phyloP scores from a whole-genome alignment of 2,888 invertebrate species.

The Brachycybe producta region DNA sequence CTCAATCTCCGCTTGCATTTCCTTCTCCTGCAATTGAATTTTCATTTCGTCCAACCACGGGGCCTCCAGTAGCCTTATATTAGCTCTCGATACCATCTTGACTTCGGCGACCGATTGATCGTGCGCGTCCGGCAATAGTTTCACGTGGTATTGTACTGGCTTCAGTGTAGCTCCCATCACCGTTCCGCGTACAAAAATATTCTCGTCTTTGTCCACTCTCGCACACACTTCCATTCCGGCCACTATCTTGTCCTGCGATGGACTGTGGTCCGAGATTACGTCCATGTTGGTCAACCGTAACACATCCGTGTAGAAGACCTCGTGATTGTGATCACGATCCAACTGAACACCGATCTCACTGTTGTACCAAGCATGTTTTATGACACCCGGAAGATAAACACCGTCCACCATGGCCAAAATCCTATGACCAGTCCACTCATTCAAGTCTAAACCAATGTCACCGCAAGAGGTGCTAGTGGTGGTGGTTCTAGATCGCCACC shows the following conservation, averaged over 20 bases:
- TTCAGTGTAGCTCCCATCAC: constrained; percentile 54
- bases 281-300: constrained; percentile 66
- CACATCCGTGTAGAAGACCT: constrained; percentile 51
- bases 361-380: constrained; percentile 40
- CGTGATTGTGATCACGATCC: constrained; percentile 58
- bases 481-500: neutral
- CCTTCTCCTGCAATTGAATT: constrained; percentile 19
- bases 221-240: constrained; percentile 67
- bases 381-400: constrained; percentile 75
- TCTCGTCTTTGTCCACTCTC: constrained; percentile 41
- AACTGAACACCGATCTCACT: constrained; percentile 66
- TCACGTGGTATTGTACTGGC: constrained; percentile 52
- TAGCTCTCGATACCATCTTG: constrained; percentile 71
- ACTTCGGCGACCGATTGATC: constrained; percentile 34
- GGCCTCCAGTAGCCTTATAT: constrained; percentile 74
- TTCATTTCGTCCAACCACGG: constrained; percentile 96
- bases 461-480: neutral
- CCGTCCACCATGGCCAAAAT: constrained; percentile 75
- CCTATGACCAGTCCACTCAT: constrained; percentile 86
- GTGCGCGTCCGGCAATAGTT: constrained; percentile 37
- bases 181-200: constrained; percentile 70
- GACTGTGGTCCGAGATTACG: constrained; percentile 86
- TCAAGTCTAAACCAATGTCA: constrained; percentile 57
- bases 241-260: constrained; percentile 57
- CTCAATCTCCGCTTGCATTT: too few species aligned